Evolutionary conservation across 2,113 vertebrate species (phyloP), one percentile per base, ranked within the genome.

Genomic region (Gasterosteus nipponicus): DNA sequence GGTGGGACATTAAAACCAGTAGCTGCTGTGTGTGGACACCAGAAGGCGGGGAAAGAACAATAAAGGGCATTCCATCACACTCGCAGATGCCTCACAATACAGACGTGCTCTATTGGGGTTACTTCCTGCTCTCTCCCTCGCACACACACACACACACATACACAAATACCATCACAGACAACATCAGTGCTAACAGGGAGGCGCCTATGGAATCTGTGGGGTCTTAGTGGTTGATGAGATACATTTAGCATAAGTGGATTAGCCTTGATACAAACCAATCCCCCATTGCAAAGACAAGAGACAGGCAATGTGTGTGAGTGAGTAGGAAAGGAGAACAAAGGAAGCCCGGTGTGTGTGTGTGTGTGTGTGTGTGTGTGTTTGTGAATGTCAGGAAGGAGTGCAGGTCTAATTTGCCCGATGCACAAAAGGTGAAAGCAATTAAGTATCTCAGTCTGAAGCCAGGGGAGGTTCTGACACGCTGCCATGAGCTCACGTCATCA

Each of bases 161-260:
- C 77, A 81, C 75, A 84, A 80, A 87, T 84, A 61, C 81, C 88
- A 80, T 78, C 86, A 41, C 70, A 80, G 70, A 80, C 80, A 82
- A 90, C 80, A 89, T 82, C 75, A 77, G 75, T 62, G 69, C 70
- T 78, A 86, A 88, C 81, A 69, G 77, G 75, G 86, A 89, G 86
- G 87, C 58, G 70, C 86, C 87, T 90, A 89, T 87, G 85, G 87
- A 91, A 90, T 91, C 90, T 35, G 71, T 78, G 89, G 86, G 89
- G 89, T 91, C 89, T 93, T 90, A 92, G 89, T 75, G 62, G 80
- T 87, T 92, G 90, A 92, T 77, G 86, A 92, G 88, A 92, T 92
- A 91, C 91, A 92, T 92, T 91, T 87, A 89, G 78, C 75, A 80
- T 92, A 93, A 93, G 85, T 93, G 91, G 92, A 93, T 93, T 93